Conservation (phyloP, 2,113 vertebrate genomes). For the Cathartes aura region DNA sequence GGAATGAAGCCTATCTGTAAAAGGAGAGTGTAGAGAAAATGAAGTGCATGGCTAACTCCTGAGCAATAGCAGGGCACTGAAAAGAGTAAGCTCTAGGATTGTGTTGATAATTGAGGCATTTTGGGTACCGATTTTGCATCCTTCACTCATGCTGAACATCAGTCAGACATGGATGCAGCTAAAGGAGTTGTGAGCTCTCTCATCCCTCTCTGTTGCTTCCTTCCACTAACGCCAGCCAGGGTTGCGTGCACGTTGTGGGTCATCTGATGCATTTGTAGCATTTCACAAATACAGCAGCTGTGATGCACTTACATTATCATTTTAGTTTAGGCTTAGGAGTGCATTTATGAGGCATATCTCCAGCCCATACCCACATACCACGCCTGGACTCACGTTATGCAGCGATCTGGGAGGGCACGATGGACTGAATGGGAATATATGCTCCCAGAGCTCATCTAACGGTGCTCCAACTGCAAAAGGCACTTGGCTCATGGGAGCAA, state of each 20-base stretch:
- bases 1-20: not conserved
- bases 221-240: not conserved
- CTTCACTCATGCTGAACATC: not conserved
- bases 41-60: not conserved
- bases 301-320: not conserved
- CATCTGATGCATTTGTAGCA: not conserved
- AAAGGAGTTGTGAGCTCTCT: not conserved
- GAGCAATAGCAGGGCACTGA: not conserved
- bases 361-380: not conserved
- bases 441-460: not conserved
- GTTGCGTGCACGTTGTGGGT: not conserved
- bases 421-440: not conserved
- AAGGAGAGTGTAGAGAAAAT: not conserved
- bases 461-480: not conserved
- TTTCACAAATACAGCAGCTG: not conserved
- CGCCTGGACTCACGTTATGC: not conserved
- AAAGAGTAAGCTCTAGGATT: not conserved
- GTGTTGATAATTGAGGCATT: not conserved
- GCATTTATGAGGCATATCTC: not conserved
- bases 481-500: not conserved
- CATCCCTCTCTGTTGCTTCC: not conserved
- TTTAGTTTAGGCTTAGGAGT: not conserved
- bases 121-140: not conserved
- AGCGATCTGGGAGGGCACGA: accelerated
- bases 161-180: not conserved